Evolutionary conservation across 1,140 invertebrate genomes (phyloP).

Genomic region (Drosophila serrata): DNA sequence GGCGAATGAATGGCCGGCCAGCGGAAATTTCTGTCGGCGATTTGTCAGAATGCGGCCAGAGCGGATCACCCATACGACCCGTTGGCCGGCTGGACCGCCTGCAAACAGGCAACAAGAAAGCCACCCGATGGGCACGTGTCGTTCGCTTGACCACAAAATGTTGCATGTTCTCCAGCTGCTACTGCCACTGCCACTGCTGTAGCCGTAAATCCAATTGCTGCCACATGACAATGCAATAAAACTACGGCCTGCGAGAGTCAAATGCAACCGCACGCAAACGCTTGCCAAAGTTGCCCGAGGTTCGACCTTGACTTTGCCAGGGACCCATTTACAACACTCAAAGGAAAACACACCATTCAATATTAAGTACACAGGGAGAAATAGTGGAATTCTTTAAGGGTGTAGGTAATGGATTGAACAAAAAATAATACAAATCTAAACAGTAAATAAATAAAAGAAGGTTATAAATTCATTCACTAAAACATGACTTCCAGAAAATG

Average conservation of each 20-base stretch:
- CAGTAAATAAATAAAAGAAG: neutral
- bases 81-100: conserved; percentile 4
- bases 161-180: conserved; percentile 64
- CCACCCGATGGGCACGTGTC: conserved; percentile 54
- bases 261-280: conserved; percentile 69
- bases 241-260: conserved; percentile 56
- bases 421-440: neutral
- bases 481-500: too few relatives aligned
- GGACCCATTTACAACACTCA: conserved; percentile 1
- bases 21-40: conserved; percentile 67
- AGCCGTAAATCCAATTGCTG: conserved; percentile 71
- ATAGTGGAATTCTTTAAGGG: too few relatives aligned
- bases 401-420: too few relatives aligned
- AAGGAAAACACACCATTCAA: conserved; percentile 18
- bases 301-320: conserved; percentile 72
- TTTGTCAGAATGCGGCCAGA: conserved; percentile 25
- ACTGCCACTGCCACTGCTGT: conserved; percentile 41
- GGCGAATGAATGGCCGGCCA: conserved; percentile 4
- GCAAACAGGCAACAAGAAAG: conserved; percentile 23
- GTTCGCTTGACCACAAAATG: conserved; percentile 68
- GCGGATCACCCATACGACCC: conserved; percentile 38
- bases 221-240: conserved; percentile 80
- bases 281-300: conserved; percentile 54
- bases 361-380: neutral
- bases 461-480: neutral